A percentile compares a stretch with the other conserved stretches of the same genome.
phyloP scores from a whole-genome alignment of 2,888 invertebrate genomes.

The Buathra laborator region DNA sequence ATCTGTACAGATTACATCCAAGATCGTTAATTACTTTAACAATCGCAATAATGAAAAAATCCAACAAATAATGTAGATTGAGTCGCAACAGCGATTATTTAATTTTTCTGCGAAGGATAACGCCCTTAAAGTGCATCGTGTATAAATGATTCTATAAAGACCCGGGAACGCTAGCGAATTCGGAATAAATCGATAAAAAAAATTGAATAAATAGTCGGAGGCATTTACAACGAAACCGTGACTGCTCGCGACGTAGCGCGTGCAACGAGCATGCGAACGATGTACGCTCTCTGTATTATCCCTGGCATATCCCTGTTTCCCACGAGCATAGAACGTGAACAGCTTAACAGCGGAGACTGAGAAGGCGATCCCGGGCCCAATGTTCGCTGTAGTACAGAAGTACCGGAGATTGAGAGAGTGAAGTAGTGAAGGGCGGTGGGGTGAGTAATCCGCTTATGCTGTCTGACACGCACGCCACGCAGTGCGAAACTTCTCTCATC shows the following conservation, averaged over 20 bases:
- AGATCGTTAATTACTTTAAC: too few species aligned
- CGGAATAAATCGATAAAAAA: neutral
- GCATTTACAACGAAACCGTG: conserved; percentile 21
- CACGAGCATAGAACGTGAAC: conserved; percentile 61
- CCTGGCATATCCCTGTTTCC: conserved; percentile 47
- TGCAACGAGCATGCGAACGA: conserved; percentile 50
- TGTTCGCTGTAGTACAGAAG: conserved; percentile 30
- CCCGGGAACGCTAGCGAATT: neutral
- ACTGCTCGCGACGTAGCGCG: conserved; percentile 41
- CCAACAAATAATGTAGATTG: too few species aligned
- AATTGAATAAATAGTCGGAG: neutral
- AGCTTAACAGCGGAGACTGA: conserved; percentile 50
- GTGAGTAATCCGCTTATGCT: conserved; percentile 63
- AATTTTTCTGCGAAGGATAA: too few species aligned
- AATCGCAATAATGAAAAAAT: too few species aligned
- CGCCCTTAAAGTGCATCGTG: too few species aligned
- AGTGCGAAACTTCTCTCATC: conserved; percentile 54
- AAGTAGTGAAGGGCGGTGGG: conserved; percentile 54
- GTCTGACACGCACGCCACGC: conserved; percentile 62
- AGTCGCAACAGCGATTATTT: too few species aligned
- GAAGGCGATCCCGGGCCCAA: conserved; percentile 42
- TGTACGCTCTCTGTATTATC: conserved; percentile 32
- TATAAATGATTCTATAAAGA: too few species aligned
- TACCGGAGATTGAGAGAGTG: conserved; percentile 58
- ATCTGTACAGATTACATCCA: too few species aligned